phyloP scores from a whole-genome alignment of 2,797 vertebrate species.

The Propithecus perrieri region DNA sequence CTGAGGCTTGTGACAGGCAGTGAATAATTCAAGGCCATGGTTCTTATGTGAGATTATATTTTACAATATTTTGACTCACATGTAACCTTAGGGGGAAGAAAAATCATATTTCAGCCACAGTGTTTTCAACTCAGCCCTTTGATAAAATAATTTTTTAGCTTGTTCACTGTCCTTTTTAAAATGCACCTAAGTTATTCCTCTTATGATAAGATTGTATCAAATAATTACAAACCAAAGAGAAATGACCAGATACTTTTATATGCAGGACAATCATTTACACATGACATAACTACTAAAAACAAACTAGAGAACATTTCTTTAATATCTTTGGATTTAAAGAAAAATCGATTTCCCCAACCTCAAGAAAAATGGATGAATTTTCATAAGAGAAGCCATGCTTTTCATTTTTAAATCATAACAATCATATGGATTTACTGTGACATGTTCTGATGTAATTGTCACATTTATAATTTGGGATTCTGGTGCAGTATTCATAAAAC shows the following conservation, averaged over 20 bases:
- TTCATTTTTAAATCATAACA: conserved; percentile 46
- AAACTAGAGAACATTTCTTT: conserved; percentile 73
- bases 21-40: conserved; percentile 54
- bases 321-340: conserved; percentile 84
- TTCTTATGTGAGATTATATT: conserved; percentile 56
- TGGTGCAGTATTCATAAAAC: conserved; percentile 4
- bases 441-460: neutral
- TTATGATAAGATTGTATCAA: conserved; percentile 49
- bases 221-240: conserved; percentile 66
- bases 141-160: conserved; percentile 64
- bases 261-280: conserved; percentile 63
- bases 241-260: conserved; percentile 72
- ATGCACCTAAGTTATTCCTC: conserved; percentile 14
- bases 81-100: conserved; percentile 51
- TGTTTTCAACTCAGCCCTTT: conserved; percentile 84
- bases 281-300: conserved; percentile 59
- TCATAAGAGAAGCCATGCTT: conserved; percentile 75
- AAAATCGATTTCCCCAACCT: conserved; percentile 70
- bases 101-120: conserved; percentile 68
- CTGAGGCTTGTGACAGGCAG: conserved; percentile 52
- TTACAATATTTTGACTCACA: conserved; percentile 61
- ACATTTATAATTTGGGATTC: neutral
- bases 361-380: conserved; percentile 75
- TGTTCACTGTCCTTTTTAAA: conserved; percentile 56
- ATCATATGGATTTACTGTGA: conserved; percentile 38